Percentiles rank a stretch among this genome's conserved stretches.
Conservation (phyloP, 1,140 invertebrate species). For the Trachelipus rathkii region DNA sequence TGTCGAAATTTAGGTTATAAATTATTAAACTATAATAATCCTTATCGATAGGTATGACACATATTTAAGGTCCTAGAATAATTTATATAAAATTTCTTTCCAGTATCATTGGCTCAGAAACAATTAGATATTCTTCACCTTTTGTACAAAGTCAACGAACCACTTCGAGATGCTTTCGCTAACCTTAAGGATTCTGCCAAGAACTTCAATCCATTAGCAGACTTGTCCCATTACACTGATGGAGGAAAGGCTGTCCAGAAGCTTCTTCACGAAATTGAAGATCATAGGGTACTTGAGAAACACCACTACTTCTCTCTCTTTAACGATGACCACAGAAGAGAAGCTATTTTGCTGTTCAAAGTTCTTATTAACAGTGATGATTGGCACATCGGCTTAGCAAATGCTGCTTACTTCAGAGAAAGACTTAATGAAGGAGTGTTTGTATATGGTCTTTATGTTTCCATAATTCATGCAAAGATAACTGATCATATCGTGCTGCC, state of each 20-base stretch:
- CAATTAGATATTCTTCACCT: neutral
- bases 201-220: slow-evolving; percentile 9
- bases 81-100: too few relatives aligned
- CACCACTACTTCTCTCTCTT: slow-evolving; percentile 17
- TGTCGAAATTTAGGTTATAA: too few relatives aligned
- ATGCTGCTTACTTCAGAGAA: slow-evolving; percentile 40
- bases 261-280: neutral
- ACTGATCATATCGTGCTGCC: slow-evolving; percentile 52
- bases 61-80: too few relatives aligned
- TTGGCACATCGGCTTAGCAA: slow-evolving; percentile 26
- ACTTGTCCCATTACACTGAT: neutral
- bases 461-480: slow-evolving; percentile 41
- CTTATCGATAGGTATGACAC: too few relatives aligned
- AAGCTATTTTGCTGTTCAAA: too few relatives aligned
- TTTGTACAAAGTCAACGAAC: slow-evolving; percentile 9
- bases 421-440: slow-evolving; percentile 47
- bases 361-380: slow-evolving; percentile 30
- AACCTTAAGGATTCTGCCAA: neutral
- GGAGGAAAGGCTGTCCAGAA: neutral
- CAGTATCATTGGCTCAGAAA: neutral
- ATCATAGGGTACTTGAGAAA: neutral
- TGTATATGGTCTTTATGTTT: slow-evolving; percentile 44
- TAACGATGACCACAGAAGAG: neutral
- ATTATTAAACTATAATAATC: too few relatives aligned
- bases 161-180: too few relatives aligned